These are phyloP conservation scores for Ctena decussata DNA, from an alignment of 2,888 invertebrate species.

Conservation along the genomic window DNA sequence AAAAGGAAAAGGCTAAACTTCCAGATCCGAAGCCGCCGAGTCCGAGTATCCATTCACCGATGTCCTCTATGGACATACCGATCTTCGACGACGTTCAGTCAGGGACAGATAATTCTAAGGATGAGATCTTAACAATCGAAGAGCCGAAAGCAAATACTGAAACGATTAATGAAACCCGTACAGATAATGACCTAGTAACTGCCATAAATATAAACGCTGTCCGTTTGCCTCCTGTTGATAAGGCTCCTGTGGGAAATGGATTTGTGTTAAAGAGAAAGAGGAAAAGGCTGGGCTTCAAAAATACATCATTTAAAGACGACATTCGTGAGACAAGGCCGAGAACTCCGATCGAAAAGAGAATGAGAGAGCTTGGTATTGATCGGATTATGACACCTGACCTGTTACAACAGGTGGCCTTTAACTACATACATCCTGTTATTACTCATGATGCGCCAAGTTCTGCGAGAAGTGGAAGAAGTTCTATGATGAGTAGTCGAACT, in stretches of 20 bases:
- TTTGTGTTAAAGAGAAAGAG: not conserved
- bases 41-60: not conserved
- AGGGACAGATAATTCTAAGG: not conserved
- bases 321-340: not conserved
- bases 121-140: too few relatives aligned
- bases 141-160: not conserved
- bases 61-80: not conserved
- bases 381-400: slow-evolving; percentile 7
- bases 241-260: not conserved
- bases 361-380: slow-evolving; percentile 14
- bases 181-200: too few relatives aligned
- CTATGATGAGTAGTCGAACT: not conserved
- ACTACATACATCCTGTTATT: slow-evolving; percentile 11
- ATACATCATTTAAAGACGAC: not conserved
- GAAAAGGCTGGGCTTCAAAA: not conserved
- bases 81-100: not conserved
- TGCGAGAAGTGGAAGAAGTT: not conserved
- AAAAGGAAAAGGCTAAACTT: too few relatives aligned
- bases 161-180: too few relatives aligned
- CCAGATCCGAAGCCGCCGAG: not conserved
- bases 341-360: slow-evolving; percentile 15
- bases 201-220: not conserved
- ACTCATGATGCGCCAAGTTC: not conserved
- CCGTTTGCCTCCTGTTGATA: not conserved
- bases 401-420: slow-evolving; percentile 9